Conservation (phyloP, 2,888 invertebrate genomes). For the Drosophila testacea region DNA sequence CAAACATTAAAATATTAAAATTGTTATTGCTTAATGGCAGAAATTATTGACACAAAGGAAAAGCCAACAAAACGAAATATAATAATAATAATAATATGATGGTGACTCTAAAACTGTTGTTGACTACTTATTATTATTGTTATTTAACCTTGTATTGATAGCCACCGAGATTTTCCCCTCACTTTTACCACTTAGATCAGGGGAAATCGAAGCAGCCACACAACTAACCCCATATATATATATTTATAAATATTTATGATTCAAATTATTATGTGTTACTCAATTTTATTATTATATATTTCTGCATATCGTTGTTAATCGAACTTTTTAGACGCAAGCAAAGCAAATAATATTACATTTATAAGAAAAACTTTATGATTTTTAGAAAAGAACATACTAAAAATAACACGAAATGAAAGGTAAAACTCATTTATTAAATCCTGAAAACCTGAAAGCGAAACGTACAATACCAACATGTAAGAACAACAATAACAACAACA, state of each 20-base stretch:
- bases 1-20: conserved; percentile 33
- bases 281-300: conserved; percentile 52
- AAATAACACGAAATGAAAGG: conserved; percentile 13
- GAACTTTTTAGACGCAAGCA: conserved; percentile 40
- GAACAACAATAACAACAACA: conserved; percentile 34
- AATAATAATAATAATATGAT: conserved; percentile 26
- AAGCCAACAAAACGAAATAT: conserved; percentile 2
- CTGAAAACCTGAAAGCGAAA: conserved; percentile 37
- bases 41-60: conserved; percentile 30
- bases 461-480: conserved; percentile 36
- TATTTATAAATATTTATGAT: conserved; percentile 43
- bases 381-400: conserved; percentile 27
- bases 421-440: conserved; percentile 45
- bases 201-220: conserved; percentile 13
- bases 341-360: conserved; percentile 45
- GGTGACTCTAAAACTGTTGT: conserved; percentile 37
- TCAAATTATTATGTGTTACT: conserved; percentile 63
- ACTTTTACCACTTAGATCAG: conserved; percentile 8
- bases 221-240: conserved; percentile 36
- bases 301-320: conserved; percentile 73
- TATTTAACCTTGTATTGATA: conserved; percentile 12
- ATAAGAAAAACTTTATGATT: conserved; percentile 47
- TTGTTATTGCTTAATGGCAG: conserved; percentile 55
- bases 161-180: conserved; percentile 26
- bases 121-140: conserved; percentile 36